A percentile compares a stretch with the other conserved stretches of the same genome.
These are phyloP conservation scores for Falco novaeseelandiae DNA, from an alignment of 2,797 vertebrate species.

Conservation along the genomic window DNA sequence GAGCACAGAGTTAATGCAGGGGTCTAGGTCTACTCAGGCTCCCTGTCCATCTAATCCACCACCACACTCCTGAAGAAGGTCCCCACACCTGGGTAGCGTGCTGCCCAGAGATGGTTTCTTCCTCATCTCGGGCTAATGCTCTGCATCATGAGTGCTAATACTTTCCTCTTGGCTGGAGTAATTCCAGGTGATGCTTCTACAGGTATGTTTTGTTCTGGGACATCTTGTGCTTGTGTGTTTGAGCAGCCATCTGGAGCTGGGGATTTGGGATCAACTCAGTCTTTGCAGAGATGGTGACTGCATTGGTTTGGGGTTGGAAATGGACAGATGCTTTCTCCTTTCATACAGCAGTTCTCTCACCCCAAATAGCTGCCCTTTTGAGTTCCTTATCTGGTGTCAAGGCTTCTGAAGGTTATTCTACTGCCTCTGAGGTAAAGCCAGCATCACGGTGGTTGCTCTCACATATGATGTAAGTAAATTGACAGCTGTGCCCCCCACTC, in stretches of 20 bases:
- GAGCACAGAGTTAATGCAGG: neutral
- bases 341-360: neutral
- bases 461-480: rapidly evolving
- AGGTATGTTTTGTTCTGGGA: neutral
- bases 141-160: neutral
- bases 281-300: neutral
- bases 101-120: neutral
- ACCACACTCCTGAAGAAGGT: neutral
- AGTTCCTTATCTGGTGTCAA: neutral
- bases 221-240: neutral
- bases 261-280: neutral
- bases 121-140: neutral
- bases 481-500: neutral
- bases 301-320: neutral
- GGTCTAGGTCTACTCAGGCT: neutral
- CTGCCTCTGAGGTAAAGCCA: neutral
- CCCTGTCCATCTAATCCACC: neutral
- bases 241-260: rapidly evolving
- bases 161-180: neutral
- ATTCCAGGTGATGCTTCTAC: neutral
- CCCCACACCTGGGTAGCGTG: neutral
- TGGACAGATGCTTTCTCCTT: neutral
- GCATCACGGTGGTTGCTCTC: neutral
- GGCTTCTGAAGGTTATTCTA: neutral
- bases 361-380: neutral